Evolutionary conservation across 1,140 invertebrate genomes (phyloP).

Genomic region (Mercenaria mercenaria): DNA sequence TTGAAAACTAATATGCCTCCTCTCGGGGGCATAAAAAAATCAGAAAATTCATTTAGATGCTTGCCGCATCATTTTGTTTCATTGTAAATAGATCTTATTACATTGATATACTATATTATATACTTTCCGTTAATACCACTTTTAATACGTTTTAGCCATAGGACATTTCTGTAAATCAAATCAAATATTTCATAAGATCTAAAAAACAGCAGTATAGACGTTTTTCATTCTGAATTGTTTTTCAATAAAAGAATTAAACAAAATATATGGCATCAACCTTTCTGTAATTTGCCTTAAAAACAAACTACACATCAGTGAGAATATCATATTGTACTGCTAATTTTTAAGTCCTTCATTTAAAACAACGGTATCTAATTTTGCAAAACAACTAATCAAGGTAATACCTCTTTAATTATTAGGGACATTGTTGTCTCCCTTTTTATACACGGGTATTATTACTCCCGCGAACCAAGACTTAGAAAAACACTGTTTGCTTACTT

Average conservation of each 20-base stretch:
- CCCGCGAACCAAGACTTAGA: background rate
- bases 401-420: slow-evolving; percentile 17
- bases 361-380: slow-evolving; percentile 16
- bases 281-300: slow-evolving; percentile 11
- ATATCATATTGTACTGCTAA: slow-evolving; percentile 6
- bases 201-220: slow-evolving; percentile 11
- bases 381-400: too few species aligned
- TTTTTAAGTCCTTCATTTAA: slow-evolving; percentile 27
- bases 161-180: background rate
- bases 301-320: slow-evolving; percentile 27
- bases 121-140: background rate
- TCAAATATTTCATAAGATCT: slow-evolving; percentile 35
- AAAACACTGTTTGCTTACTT: background rate
- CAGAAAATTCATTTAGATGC: background rate
- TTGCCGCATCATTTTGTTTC: background rate
- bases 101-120: too few species aligned
- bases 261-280: slow-evolving; percentile 21
- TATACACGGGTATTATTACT: too few species aligned
- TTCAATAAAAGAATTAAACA: slow-evolving; percentile 39
- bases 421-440: background rate
- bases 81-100: slow-evolving; percentile 12
- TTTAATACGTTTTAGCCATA: slow-evolving; percentile 32
- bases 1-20: too few species aligned
- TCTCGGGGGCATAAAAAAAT: too few species aligned
- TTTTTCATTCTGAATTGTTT: background rate